phyloP scores from a whole-genome alignment of 2,113 vertebrate genomes.

The Cyanoderma ruficeps region DNA sequence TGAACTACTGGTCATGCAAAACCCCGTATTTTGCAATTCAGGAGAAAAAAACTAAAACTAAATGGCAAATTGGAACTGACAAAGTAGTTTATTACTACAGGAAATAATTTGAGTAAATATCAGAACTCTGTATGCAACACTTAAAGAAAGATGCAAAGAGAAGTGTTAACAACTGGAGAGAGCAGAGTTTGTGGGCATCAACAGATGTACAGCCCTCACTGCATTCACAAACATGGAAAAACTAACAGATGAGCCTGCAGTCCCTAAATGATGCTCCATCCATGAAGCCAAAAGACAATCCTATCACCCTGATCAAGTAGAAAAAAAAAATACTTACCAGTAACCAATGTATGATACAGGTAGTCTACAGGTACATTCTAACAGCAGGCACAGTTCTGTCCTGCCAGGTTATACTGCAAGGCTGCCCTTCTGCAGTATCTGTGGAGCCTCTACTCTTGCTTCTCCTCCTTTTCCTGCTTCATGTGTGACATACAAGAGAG shows the following conservation, averaged over 20 bases:
- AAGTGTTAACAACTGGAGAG: background rate
- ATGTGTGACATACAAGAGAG: slow-evolving; percentile 66
- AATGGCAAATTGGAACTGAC: background rate
- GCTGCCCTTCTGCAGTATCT: slow-evolving; percentile 46
- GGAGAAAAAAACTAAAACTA: background rate
- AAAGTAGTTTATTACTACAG: background rate
- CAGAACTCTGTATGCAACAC: background rate
- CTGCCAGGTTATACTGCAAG: slow-evolving; percentile 56
- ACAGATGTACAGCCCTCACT: background rate
- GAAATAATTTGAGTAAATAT: background rate
- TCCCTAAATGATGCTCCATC: background rate
- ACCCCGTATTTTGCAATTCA: background rate
- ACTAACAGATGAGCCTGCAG: background rate
- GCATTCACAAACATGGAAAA: background rate
- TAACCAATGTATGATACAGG: slow-evolving; percentile 27
- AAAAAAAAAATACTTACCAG: slow-evolving; percentile 47
- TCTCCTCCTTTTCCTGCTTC: slow-evolving; percentile 61
- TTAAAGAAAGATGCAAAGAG: background rate
- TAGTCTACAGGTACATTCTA: slow-evolving; percentile 61
- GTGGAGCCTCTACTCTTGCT: slow-evolving; percentile 46
- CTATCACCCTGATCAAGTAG: background rate
- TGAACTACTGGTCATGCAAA: background rate
- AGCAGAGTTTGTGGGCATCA: background rate
- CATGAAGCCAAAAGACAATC: background rate
- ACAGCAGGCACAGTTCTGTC: slow-evolving; percentile 47